A percentile compares a stretch with the other conserved stretches of the same genome.
Evolutionary conservation across 2,113 vertebrate species (phyloP).

Genomic region (Panthera leo): DNA sequence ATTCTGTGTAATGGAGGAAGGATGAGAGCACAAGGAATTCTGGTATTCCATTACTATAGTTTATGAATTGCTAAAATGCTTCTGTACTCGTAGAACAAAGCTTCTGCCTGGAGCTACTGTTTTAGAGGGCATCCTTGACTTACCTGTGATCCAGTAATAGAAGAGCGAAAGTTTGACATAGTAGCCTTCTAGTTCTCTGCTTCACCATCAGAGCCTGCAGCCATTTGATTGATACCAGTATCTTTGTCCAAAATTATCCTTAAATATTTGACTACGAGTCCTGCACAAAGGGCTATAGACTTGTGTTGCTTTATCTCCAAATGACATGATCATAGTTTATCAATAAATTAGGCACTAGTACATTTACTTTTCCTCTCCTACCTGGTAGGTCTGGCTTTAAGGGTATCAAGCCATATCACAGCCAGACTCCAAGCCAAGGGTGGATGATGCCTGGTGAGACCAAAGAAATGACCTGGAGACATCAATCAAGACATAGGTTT

Average conservation of each 20-base stretch:
- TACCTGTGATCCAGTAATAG: neutral
- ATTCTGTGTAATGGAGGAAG: neutral
- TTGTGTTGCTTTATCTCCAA: neutral
- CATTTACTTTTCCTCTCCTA: neutral
- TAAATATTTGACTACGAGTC: neutral
- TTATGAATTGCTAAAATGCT: neutral
- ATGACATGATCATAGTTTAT: neutral
- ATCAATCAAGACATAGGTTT: no score
- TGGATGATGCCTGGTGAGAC: no score
- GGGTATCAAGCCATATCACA: no score
- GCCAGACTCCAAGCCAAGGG: no score
- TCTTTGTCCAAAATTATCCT: neutral
- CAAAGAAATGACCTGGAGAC: no score
- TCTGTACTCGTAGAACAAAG: neutral
- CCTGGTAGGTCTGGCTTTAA: neutral
- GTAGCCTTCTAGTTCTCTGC: neutral
- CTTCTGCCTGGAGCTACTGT: neutral
- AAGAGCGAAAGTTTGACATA: neutral
- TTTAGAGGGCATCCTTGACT: neutral
- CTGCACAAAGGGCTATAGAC: neutral
- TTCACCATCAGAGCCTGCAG: neutral
- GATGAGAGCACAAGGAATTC: neutral
- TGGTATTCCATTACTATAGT: neutral
- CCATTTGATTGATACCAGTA: neutral
- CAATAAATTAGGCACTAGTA: neutral